phyloP scores from a whole-genome alignment of 2,888 invertebrate species.

The Papilio protenor region DNA sequence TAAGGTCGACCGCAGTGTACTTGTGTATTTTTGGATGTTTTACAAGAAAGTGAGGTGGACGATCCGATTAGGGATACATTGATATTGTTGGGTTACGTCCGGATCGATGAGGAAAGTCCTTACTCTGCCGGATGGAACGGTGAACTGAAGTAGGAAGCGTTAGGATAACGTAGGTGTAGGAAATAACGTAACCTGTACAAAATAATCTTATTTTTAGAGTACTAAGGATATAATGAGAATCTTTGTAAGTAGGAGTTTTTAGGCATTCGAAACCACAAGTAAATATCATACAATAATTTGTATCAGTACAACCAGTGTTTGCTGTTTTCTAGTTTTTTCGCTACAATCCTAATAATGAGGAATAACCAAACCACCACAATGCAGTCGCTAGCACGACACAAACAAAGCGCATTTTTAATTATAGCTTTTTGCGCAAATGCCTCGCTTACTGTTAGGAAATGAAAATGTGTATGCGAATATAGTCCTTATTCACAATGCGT shows the following conservation, averaged over 20 bases:
- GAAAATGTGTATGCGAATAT: background rate
- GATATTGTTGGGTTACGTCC: background rate
- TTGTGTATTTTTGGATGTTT: constrained; percentile 20
- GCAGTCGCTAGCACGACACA: background rate
- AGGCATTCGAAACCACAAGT: too few relatives aligned
- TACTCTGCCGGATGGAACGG: background rate
- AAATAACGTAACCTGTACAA: too few relatives aligned
- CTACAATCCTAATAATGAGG: constrained; percentile 2
- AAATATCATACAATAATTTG: too few relatives aligned
- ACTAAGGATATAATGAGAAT: too few relatives aligned
- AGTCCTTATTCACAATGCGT: background rate
- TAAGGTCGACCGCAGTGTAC: constrained; percentile 12
- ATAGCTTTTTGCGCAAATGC: constrained; percentile 27
- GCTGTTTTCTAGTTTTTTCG: background rate
- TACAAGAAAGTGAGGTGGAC: constrained; percentile 24
- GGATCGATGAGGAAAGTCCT: constrained; percentile 2
- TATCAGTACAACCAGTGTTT: background rate
- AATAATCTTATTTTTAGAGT: too few relatives aligned
- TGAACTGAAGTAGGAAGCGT: background rate
- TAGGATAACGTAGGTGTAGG: background rate
- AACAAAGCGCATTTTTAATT: constrained; percentile 26
- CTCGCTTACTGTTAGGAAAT: constrained; percentile 3
- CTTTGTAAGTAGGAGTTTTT: too few relatives aligned
- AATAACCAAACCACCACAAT: constrained; percentile 13
- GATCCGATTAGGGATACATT: background rate